Conservation (phyloP, 2,113 vertebrate genomes). For the Albula glossodonta region DNA sequence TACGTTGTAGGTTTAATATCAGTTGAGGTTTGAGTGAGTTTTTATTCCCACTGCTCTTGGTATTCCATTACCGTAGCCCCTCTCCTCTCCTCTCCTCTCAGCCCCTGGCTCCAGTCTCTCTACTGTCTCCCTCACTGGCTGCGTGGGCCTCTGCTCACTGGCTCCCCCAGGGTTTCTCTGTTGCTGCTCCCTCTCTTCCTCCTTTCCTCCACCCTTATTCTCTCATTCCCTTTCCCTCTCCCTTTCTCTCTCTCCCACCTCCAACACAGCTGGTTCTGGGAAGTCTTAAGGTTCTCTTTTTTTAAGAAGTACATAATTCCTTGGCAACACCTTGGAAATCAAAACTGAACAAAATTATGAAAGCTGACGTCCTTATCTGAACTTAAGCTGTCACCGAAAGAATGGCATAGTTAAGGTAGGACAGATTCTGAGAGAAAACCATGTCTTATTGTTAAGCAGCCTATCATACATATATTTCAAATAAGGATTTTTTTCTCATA, state of each 20-base stretch:
- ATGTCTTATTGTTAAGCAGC: neutral
- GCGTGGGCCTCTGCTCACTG: neutral
- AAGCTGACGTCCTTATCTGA: neutral
- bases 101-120: neutral
- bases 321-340: neutral
- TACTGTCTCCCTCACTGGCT: conserved; percentile 12
- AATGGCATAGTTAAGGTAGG: neutral
- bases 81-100: neutral
- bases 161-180: neutral
- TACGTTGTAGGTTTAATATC: neutral
- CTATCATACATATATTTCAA: neutral
- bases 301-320: neutral
- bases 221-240: neutral
- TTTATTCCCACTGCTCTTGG: neutral
- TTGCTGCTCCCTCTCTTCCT: conserved; percentile 8
- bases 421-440: neutral
- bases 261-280: neutral
- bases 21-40: neutral
- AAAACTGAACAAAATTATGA: neutral
- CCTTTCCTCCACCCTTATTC: neutral
- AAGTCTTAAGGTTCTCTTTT: neutral
- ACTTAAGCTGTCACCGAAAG: neutral
- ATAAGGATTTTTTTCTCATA: conserved; percentile 33
- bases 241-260: conserved; percentile 22
- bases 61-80: neutral